These are phyloP conservation scores for Mythimna ferrago DNA, from an alignment of 2,888 invertebrate genomes.

Conservation along the genomic window DNA sequence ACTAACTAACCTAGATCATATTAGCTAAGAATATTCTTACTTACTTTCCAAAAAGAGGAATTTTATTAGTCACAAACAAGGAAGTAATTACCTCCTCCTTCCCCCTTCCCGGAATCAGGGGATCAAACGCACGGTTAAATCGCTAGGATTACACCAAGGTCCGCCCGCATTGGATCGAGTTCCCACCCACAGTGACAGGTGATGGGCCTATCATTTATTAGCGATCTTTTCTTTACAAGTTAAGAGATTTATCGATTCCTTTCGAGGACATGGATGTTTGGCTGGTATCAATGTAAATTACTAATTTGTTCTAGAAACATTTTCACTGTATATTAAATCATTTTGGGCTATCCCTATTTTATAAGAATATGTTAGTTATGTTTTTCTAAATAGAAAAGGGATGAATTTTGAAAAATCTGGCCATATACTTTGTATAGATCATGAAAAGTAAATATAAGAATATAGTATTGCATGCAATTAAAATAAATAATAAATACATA, in stretches of 20 bases:
- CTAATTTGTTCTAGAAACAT: neutral
- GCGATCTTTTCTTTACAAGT: slow-evolving; percentile 63
- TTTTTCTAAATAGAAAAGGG: too few relatives aligned
- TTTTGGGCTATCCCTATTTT: neutral
- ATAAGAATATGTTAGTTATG: too few relatives aligned
- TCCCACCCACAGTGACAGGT: slow-evolving; percentile 64
- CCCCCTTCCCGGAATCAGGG: slow-evolving; percentile 40
- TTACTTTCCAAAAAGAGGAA: slow-evolving; percentile 30
- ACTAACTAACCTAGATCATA: too few relatives aligned
- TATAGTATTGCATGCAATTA: too few relatives aligned
- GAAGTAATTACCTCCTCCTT: slow-evolving; percentile 57
- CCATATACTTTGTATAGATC: too few relatives aligned
- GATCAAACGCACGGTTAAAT: slow-evolving; percentile 55
- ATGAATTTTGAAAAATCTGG: too few relatives aligned
- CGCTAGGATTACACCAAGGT: slow-evolving; percentile 51
- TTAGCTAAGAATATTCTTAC: neutral
- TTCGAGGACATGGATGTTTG: slow-evolving; percentile 8
- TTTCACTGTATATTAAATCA: neutral
- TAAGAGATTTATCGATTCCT: slow-evolving; percentile 60
- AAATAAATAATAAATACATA: too few relatives aligned
- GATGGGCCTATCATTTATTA: slow-evolving; percentile 60
- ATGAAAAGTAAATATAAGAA: too few relatives aligned
- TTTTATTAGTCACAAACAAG: slow-evolving; percentile 58
- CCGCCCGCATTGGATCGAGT: slow-evolving; percentile 59
- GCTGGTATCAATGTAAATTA: slow-evolving; percentile 5